Conservation (phyloP, 2,888 invertebrate genomes). For the Syrista parreyssii region DNA sequence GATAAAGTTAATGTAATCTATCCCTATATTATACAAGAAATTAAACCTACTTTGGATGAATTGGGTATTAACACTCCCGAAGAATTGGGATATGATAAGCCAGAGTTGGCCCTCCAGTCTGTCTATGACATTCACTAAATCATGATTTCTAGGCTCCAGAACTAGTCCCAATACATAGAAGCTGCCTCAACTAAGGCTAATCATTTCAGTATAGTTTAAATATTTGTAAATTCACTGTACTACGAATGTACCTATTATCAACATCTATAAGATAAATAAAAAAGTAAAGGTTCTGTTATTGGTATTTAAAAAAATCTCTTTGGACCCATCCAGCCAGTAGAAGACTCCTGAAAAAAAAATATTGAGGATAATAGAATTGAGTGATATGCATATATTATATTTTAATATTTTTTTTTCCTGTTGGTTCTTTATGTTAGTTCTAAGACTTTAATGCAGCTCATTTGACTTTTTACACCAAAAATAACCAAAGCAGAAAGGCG, state of each 20-base stretch:
- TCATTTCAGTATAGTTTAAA: constrained; percentile 11
- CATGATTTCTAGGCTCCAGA: not conserved
- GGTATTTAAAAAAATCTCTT: not conserved
- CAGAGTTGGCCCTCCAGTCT: constrained; percentile 87
- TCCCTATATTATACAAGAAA: constrained; percentile 89
- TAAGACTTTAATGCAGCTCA: constrained; percentile 43
- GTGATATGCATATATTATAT: constrained; percentile 52
- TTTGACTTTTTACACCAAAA: constrained; percentile 51
- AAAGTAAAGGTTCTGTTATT: not conserved
- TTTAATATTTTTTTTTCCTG: constrained; percentile 50
- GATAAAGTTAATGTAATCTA: constrained; percentile 80
- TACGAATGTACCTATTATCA: constrained; percentile 19
- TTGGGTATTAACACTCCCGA: constrained; percentile 94
- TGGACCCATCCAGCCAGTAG: not conserved
- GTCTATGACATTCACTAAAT: constrained; percentile 75
- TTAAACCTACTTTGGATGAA: constrained; percentile 91
- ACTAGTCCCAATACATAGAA: constrained; percentile 26
- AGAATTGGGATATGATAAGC: constrained; percentile 96
- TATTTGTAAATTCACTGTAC: constrained; percentile 10
- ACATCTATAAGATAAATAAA: not conserved
- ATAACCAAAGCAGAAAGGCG: constrained; percentile 56
- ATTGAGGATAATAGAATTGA: constrained; percentile 15
- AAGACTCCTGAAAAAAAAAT: not conserved
- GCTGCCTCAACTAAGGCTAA: constrained; percentile 10
- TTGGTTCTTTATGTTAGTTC: constrained; percentile 43